Base-by-base conservation (phyloP, 2,797 vertebrate species). In the Danio kyathit region DNA sequence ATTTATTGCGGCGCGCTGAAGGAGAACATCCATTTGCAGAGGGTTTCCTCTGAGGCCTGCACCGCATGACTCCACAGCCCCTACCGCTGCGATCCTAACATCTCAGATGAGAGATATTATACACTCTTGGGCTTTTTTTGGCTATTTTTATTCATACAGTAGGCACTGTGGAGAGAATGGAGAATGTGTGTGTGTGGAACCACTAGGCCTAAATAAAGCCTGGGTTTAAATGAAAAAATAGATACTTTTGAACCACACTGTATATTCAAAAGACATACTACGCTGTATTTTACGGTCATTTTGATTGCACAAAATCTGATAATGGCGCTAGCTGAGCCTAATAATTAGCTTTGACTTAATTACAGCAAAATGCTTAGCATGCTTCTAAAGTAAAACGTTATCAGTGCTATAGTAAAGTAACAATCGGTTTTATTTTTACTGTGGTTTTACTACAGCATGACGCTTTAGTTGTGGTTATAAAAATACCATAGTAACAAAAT, bases 11-110 rank as follows among this genome's bases (percentile, higher is more conserved):
- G 48, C 41, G 70, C 41, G 84, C 87, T 89, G 89, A 93, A 90
- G 86, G 87, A 90, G 88, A 89, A 89, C 91, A 91, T 92, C 88
- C 88, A 91, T 90, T 43, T 41, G 61, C 56, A 4, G 48, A 48
- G 46, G 70, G 44, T 56, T 75, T 73, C 59, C 49, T 29, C 16
- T 46, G 64, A 69, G 76, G 17, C 16, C 21, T 48, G 51, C 76
- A 40, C 65, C 13, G 38, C 40, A 6, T 52, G 19, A 63, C 54
- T 66, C 41, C 14, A 40, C 43, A 63, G 29, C 38, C n/a, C 13
- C 48, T 44, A 69, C 65, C 6, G 16, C 57, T 63, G 38, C 5
- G 43, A 48, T 63, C 21, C 0, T 14, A 61, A 51, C 73, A 40
- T 63, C 46, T 63, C 73, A 75, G 44, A 75, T 61, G 17, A 73